These are phyloP conservation scores for Epinephelus cyanopodus DNA, from an alignment of 2,113 vertebrate species.

Conservation along the genomic window DNA sequence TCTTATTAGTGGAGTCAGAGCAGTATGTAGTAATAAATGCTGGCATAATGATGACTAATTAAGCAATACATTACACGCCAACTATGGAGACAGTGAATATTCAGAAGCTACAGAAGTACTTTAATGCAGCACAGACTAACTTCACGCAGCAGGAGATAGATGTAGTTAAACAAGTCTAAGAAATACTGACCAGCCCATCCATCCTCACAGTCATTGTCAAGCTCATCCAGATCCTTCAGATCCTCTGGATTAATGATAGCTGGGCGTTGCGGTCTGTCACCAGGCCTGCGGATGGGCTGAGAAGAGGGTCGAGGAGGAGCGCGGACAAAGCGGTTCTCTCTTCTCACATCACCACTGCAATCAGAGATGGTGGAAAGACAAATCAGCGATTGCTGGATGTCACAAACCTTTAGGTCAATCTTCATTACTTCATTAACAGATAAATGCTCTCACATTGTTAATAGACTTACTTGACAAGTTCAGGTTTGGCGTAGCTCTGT, in stretches of 20 bases:
- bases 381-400: neutral
- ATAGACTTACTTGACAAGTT: conserved; percentile 91
- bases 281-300: conserved; percentile 88
- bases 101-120: neutral
- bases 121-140: neutral
- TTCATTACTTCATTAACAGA: neutral
- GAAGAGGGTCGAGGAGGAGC: conserved; percentile 82
- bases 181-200: conserved; percentile 94
- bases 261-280: conserved; percentile 88
- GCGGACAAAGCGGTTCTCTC: conserved; percentile 88
- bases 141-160: neutral
- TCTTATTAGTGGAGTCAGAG: neutral
- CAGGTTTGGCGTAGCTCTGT: conserved; percentile 87
- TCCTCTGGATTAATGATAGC: conserved; percentile 97
- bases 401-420: neutral
- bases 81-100: neutral
- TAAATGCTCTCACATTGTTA: neutral
- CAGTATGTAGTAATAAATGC: neutral
- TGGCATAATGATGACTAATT: neutral
- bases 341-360: conserved; percentile 84
- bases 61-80: neutral
- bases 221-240: conserved; percentile 95
- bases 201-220: conserved; percentile 95
- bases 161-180: neutral
- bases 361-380: neutral